Evolutionary conservation across 2,888 invertebrate species (phyloP).

Genomic region (Pammene fasciana): DNA sequence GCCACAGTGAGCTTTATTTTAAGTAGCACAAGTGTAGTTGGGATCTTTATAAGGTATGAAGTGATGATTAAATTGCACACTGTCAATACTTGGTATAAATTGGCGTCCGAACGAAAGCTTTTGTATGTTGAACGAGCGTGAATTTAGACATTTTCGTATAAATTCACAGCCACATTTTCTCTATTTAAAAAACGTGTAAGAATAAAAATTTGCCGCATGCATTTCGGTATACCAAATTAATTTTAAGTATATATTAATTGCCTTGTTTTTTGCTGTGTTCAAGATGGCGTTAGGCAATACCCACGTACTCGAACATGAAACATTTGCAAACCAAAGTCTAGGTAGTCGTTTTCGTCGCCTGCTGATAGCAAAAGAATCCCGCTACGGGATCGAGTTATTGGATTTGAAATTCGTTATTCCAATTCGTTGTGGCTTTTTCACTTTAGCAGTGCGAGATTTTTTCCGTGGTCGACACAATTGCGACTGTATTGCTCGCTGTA

Average conservation of each 20-base stretch:
- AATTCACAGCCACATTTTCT: neutral
- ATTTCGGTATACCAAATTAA: neutral
- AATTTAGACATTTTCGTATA: neutral
- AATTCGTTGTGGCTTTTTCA: constrained; percentile 63
- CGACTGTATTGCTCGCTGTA: constrained; percentile 61
- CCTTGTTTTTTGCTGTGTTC: neutral
- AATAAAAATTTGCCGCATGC: neutral
- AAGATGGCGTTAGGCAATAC: neutral
- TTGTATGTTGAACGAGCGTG: neutral
- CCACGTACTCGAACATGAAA: too few relatives aligned
- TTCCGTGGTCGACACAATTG: constrained; percentile 60
- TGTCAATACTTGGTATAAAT: neutral
- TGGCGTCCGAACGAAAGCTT: neutral
- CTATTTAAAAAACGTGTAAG: too few relatives aligned
- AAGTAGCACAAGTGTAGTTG: too few relatives aligned
- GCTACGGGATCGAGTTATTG: constrained; percentile 61
- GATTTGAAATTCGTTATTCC: constrained; percentile 78
- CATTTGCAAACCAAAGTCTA: neutral
- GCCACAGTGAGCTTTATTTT: too few relatives aligned
- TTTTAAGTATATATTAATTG: neutral
- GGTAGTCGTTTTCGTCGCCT: constrained; percentile 27
- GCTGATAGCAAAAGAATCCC: constrained; percentile 50
- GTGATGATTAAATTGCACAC: neutral
- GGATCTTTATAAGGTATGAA: neutral
- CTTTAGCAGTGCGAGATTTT: constrained; percentile 67